A percentile compares a stretch with the other conserved stretches of the same genome.
Conservation (phyloP, 2,797 vertebrate species). For the Okamejei kenojei region DNA sequence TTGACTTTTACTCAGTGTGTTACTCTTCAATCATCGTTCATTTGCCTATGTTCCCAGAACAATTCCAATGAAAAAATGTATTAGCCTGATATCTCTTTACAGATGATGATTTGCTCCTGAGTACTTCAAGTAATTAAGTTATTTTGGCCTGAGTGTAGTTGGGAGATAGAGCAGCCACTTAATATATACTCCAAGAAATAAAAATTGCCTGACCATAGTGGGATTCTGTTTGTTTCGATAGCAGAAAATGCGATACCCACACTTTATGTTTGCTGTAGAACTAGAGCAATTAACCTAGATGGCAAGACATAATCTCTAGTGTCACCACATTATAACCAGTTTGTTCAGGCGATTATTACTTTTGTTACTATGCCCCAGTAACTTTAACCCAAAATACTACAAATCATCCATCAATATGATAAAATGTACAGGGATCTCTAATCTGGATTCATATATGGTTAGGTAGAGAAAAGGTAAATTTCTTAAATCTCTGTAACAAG, state of each 20-base stretch:
- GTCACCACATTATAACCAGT: slow-evolving; percentile 9
- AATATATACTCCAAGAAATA: background rate
- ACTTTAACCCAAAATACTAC: background rate
- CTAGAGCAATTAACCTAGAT: slow-evolving; percentile 20
- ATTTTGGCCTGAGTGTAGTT: background rate
- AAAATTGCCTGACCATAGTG: background rate
- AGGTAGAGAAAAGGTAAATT: background rate
- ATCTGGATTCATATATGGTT: background rate
- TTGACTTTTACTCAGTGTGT: background rate
- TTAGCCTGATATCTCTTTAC: background rate
- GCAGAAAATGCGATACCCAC: background rate
- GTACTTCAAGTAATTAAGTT: background rate
- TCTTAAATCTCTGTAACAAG: background rate
- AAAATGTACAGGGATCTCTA: background rate
- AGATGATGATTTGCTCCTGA: background rate
- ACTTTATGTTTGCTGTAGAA: background rate
- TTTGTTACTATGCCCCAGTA: background rate
- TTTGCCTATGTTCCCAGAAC: background rate
- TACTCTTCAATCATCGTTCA: background rate
- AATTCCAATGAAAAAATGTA: background rate
- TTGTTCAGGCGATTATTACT: background rate
- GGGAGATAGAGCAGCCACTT: background rate
- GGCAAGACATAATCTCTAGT: slow-evolving; percentile 10
- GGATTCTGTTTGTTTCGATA: slow-evolving; percentile 15
- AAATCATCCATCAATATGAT: slow-evolving; percentile 11